Evolutionary conservation across 64 coral and sea anemone genomes (phyloP).

Genomic region (Stylophora pistillata): DNA sequence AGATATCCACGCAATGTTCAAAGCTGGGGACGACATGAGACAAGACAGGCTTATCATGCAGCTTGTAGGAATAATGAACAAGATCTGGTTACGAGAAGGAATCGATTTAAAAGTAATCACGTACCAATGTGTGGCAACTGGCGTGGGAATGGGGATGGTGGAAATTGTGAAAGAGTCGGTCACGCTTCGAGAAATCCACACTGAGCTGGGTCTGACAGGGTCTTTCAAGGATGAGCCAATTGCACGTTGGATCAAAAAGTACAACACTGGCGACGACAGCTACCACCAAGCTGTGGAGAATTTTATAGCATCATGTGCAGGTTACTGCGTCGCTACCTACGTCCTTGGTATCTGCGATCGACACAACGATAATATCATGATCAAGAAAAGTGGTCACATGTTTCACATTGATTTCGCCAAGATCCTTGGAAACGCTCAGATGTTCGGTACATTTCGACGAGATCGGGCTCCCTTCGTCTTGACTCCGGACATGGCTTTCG

Average conservation of each 20-base stretch:
- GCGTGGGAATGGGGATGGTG: constrained; percentile 87
- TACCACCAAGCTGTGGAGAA: constrained; percentile 88
- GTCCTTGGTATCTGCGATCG: constrained; percentile 95
- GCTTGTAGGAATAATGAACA: constrained; percentile 97
- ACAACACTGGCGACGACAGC: constrained; percentile 85
- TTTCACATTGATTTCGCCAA: constrained; percentile 99
- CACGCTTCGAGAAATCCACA: constrained; percentile 95
- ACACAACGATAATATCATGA: constrained; percentile 99
- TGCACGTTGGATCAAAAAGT: constrained; percentile 87
- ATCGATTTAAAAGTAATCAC: constrained; percentile 97
- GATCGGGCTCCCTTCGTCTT: constrained; percentile 96
- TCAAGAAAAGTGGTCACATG: constrained; percentile 89
- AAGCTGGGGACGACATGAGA: constrained; percentile 95
- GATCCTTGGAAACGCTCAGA: constrained; percentile 95
- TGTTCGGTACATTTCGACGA: constrained; percentile 95
- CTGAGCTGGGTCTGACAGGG: constrained; percentile 88
- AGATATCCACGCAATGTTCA: constrained; percentile 90
- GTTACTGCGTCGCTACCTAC: constrained; percentile 95
- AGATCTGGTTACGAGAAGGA: constrained; percentile 96
- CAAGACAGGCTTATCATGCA: constrained; percentile 96
- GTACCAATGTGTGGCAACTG: constrained; percentile 90
- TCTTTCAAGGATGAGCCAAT: constrained; percentile 99
- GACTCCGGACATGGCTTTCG: constrained; percentile 96
- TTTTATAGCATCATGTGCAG: constrained; percentile 94
- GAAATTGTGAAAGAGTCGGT: constrained; percentile 85